phyloP scores from a whole-genome alignment of 37 sponge, comb jelly and placozoan genomes.

The Agelas oroides region DNA sequence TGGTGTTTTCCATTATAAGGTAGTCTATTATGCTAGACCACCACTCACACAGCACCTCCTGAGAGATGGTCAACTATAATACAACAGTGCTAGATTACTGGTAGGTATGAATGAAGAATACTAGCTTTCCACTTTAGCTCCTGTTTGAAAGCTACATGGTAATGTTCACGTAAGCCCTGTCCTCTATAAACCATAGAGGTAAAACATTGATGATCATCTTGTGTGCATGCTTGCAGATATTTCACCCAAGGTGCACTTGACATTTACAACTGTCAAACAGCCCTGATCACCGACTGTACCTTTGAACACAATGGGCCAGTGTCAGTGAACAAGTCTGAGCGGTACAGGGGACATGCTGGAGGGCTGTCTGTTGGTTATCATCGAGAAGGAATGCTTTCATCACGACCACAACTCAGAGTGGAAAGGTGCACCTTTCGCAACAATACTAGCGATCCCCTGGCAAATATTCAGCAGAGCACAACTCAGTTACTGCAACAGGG shows the following conservation, averaged over 20 bases:
- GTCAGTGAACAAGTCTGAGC: neutral
- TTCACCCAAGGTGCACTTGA: slow-evolving; percentile 40
- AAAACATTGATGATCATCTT: no score
- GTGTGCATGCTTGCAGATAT: slow-evolving; percentile 11
- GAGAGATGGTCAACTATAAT: no score
- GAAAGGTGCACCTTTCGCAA: slow-evolving; percentile 24
- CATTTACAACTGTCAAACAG: neutral
- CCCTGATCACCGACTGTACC: neutral
- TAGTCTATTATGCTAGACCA: no score
- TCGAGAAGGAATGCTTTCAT: neutral
- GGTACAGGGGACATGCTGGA: slow-evolving; percentile 7
- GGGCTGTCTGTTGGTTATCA: slow-evolving; percentile 5
- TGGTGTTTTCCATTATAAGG: no score
- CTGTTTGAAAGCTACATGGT: no score
- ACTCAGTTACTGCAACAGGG: neutral
- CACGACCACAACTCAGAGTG: neutral
- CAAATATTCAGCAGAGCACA: neutral
- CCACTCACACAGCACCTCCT: no score
- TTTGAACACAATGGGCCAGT: slow-evolving; percentile 33
- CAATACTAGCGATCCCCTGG: slow-evolving; percentile 3
- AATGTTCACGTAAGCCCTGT: no score
- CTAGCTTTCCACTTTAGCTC: no score
- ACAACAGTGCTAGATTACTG: no score
- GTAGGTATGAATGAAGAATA: no score
- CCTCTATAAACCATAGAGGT: no score